Conservation (phyloP, 2,888 invertebrate genomes). For the Lepeophtheirus nordmannii region DNA sequence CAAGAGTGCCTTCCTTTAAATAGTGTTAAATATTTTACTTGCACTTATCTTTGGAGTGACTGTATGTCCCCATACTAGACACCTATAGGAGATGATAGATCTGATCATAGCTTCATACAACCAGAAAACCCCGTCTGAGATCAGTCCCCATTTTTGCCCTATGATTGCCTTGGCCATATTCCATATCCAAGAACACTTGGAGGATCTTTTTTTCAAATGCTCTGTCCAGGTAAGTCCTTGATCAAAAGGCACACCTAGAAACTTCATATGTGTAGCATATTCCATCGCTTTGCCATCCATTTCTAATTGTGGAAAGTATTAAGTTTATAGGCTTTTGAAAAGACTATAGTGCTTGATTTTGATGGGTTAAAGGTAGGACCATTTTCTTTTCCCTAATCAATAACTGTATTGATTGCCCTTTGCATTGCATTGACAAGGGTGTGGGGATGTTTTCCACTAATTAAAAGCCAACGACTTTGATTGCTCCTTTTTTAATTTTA, state of each 20-base stretch:
- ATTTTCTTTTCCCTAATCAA: background rate
- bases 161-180: conserved; percentile 3
- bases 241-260: background rate
- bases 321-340: background rate
- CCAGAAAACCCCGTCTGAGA: background rate
- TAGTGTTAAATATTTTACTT: background rate
- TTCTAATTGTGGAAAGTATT: background rate
- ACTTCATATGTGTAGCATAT: background rate
- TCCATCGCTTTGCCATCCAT: background rate
- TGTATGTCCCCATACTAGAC: no score
- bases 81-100: no score
- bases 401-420: background rate
- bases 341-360: background rate
- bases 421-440: background rate
- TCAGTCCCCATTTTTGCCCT: background rate
- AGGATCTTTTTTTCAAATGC: background rate
- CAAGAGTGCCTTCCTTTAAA: background rate
- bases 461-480: no score
- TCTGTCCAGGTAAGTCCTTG: background rate
- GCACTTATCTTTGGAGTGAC: no score
- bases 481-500: no score
- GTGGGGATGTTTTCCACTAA: background rate
- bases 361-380: conserved; percentile 4
- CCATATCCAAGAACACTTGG: background rate
- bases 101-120: background rate